A percentile compares a stretch with the other conserved stretches of the same genome.
Conservation (phyloP, 1,140 invertebrate species). For the Leptoteleia sp. region DNA sequence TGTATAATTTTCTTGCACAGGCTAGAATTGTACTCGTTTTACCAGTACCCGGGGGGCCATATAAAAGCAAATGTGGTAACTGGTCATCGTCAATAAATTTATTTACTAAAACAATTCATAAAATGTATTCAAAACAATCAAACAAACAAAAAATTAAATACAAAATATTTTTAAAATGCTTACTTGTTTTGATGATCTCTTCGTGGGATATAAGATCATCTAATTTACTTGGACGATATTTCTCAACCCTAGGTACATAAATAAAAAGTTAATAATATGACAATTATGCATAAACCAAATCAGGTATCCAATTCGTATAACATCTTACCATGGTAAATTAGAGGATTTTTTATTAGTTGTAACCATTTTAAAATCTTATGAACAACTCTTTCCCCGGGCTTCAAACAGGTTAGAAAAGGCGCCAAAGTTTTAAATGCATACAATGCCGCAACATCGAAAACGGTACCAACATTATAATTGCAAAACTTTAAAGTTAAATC, state of each 20-base stretch:
- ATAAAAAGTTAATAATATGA: slow-evolving; percentile 42
- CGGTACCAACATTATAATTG: no score
- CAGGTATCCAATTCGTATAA: no score
- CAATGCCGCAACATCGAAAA: no score
- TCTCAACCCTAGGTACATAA: slow-evolving; percentile 93
- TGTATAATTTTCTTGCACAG: slow-evolving; percentile 96
- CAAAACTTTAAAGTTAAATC: no score
- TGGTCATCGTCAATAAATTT: slow-evolving; percentile 96
- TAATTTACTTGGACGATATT: slow-evolving; percentile 95
- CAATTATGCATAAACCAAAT: slow-evolving; percentile 16
- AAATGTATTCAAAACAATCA: no score
- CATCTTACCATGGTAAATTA: slow-evolving; percentile 82
- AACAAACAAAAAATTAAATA: slow-evolving; percentile 18
- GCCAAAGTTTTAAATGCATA: no score
- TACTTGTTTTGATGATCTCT: slow-evolving; percentile 98
- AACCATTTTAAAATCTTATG: no score
- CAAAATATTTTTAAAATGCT: slow-evolving; percentile 72
- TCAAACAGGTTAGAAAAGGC: no score
- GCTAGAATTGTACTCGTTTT: slow-evolving; percentile 99
- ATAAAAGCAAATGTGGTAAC: slow-evolving; percentile 97
- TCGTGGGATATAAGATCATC: slow-evolving; percentile 98
- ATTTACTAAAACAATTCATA: slow-evolving; percentile 86
- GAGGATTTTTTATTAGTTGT: slow-evolving; percentile 61
- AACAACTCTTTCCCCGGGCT: no score
- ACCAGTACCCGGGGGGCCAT: slow-evolving; percentile 99